These are phyloP conservation scores for Puntigrus tetrazona DNA, from an alignment of 2,113 vertebrate genomes.

Conservation along the genomic window DNA sequence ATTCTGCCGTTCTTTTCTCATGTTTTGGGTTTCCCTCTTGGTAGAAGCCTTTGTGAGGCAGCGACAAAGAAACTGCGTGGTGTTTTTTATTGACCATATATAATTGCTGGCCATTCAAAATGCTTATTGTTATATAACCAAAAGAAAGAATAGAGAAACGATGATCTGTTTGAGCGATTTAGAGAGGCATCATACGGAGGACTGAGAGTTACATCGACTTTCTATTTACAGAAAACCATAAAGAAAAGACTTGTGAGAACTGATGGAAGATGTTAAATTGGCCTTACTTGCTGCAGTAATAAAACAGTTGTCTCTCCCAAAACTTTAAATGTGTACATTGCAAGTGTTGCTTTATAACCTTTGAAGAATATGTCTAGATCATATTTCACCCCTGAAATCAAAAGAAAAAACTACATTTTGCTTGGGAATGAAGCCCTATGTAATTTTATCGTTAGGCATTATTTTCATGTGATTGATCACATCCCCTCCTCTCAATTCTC, in stretches of 20 bases:
- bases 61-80: conserved; percentile 36
- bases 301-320: not conserved
- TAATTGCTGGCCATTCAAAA: conserved; percentile 34
- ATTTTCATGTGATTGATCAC: not conserved
- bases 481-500: not conserved
- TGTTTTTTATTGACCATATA: conserved; percentile 31
- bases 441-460: not conserved
- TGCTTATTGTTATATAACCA: conserved; percentile 47
- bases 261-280: not conserved
- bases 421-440: not conserved
- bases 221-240: not conserved
- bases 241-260: not conserved
- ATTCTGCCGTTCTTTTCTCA: conserved; percentile 14
- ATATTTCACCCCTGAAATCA: not conserved
- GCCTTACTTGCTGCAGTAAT: not conserved
- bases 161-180: conserved; percentile 41
- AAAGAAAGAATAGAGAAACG: conserved; percentile 15
- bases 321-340: not conserved
- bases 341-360: not conserved
- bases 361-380: not conserved
- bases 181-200: conserved; percentile 19
- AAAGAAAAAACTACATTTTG: not conserved
- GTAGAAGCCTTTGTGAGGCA: conserved; percentile 37
- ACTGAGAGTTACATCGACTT: not conserved
- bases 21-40: not conserved